Base-by-base conservation (phyloP, 2,888 invertebrate genomes). In the Drosophila rellima region DNA sequence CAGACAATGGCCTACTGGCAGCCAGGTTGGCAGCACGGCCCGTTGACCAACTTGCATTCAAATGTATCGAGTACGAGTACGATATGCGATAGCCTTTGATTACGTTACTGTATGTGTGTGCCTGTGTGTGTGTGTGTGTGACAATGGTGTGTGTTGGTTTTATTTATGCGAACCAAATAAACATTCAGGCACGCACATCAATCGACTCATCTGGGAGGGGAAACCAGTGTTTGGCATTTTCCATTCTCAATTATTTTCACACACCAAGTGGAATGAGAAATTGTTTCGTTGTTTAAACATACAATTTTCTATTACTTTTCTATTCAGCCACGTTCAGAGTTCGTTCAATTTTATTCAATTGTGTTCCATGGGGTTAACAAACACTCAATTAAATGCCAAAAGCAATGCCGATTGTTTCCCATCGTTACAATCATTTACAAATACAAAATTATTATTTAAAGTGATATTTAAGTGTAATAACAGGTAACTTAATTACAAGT, bases 161-260 rank as follows among this genome's bases (percentile, higher is more conserved):
- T 88, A 82, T 86, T 82, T 86, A 77, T 85, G 74, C 77, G 62
- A 63, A 69, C 79, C 66, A 78, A 87, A 73, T 81, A 88, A 83
- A 74, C 85, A 68, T 23, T 17, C 7, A 15, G 50, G 37, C 65
- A 71, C 67, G 70, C 75, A 81, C 72, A 50, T 44, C 35, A 35
- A 54, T 63, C 39, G 23, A 70, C 48, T 56, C 50, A 13, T 48
- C 17, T 37, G 18, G 18, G 13, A 23, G 2, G 3, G n/a, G 17
- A 13, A n/a, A 11, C 17, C 55, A 13, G 1, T 23, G 40, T 42
- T 31, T 35, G 42, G 29, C 39, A 59, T 56, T 56, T 48, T 45
- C 62, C 50, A 55, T 45, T 63, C 52, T 45, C 74, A 68, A 78
- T 68, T 63, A 73, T 78, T 76, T 51, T 59, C 17, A 29, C 51